These are phyloP conservation scores for Pantelozetes paolii DNA, from an alignment of 2,888 invertebrate genomes.

Conservation along the genomic window DNA sequence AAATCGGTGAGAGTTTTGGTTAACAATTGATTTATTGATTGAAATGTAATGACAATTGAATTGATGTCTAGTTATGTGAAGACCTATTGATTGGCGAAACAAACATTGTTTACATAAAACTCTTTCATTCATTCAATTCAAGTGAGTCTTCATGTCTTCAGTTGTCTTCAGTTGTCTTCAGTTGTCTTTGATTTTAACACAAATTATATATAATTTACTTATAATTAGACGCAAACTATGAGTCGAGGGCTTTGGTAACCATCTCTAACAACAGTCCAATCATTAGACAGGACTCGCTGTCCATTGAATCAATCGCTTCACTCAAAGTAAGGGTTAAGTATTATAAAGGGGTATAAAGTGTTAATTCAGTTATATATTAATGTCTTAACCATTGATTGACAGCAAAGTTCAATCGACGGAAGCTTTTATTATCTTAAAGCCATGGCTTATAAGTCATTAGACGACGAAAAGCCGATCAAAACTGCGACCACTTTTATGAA, in stretches of 20 bases:
- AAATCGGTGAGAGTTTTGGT: slow-evolving; percentile 13
- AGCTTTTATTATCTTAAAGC: slow-evolving; percentile 69
- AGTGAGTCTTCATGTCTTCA: background rate
- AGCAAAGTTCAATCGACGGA: slow-evolving; percentile 64
- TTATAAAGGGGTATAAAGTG: no score
- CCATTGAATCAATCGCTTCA: slow-evolving; percentile 18
- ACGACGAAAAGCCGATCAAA: slow-evolving; percentile 63
- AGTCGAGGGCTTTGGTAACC: slow-evolving; percentile 23
- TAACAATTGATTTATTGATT: background rate
- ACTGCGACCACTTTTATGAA: slow-evolving; percentile 70
- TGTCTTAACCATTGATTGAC: slow-evolving; percentile 49
- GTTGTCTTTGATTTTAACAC: background rate
- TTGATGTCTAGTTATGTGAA: slow-evolving; percentile 4
- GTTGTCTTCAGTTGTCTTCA: background rate
- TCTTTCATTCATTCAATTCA: slow-evolving; percentile 39
- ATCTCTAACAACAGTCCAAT: slow-evolving; percentile 32
- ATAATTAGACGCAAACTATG: slow-evolving; percentile 23
- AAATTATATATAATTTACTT: no score
- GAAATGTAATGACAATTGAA: slow-evolving; percentile 2
- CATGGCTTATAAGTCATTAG: slow-evolving; percentile 58
- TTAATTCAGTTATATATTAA: no score
- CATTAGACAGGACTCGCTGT: slow-evolving; percentile 36
- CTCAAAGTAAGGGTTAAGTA: slow-evolving; percentile 29
- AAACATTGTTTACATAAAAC: slow-evolving; percentile 36
- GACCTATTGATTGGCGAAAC: slow-evolving; percentile 32